Base-by-base conservation (phyloP, 23 tunicate species). In the Ciona savignyi region DNA sequence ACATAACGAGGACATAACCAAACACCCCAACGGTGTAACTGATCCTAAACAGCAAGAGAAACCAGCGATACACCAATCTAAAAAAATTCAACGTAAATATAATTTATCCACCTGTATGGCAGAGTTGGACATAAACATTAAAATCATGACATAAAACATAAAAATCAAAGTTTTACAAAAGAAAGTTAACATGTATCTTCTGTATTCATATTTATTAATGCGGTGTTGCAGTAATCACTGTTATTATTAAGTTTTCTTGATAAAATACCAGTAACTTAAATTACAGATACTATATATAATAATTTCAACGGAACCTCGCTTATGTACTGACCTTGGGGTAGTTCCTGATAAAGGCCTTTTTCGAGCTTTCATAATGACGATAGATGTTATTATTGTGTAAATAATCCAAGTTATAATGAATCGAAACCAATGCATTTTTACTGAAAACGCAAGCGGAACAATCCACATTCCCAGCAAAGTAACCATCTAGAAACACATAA, bases 41-140 rank as follows among this genome's bases (percentile, higher is more conserved):
- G 25, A 84, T 32, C 48, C 89, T 82, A 69, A 95, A 95, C 51
- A 95, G 62, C 2, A 84, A 2, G 4, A 95, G 56, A 80, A 95
- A 95, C 90, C 95, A 95, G 28, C 84, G 81, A 66, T 95, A 95
- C 21, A 95, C 99, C 23, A 88, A 63, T 42, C 97, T 86, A 67
- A 27, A 86, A 70, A 27, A 70, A 75, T 11, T 35, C 62, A 49
- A 25, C 20, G 15, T 11, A 49, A n/a, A n/a, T n/a, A n/a, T n/a
- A n/a, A n/a, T n/a, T n/a, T n/a, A n/a, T n/a, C n/a, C n/a, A n/a
- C n/a, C n/a, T n/a, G n/a, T n/a, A n/a, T n/a, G n/a, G n/a, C n/a
- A n/a, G n/a, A n/a, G n/a, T n/a, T n/a, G n/a, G n/a, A n/a, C n/a
- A n/a, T n/a, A n/a, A n/a, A n/a, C n/a, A n/a, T n/a, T n/a, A n/a